phyloP scores from a whole-genome alignment of 1,140 invertebrate species.

The Battus philenor region DNA sequence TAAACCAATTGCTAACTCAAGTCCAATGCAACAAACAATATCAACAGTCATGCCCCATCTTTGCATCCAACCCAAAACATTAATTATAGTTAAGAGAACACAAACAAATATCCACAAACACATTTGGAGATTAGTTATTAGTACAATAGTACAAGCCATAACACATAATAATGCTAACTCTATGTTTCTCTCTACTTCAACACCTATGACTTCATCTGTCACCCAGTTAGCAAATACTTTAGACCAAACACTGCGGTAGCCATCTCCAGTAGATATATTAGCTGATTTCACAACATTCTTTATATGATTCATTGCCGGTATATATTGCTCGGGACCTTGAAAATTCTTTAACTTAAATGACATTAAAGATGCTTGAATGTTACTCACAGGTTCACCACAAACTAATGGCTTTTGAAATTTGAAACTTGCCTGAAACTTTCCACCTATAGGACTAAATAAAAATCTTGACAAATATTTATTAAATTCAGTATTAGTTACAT shows the following conservation, averaged over 20 bases:
- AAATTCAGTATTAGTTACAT: constrained; percentile 76
- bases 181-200: constrained; percentile 88
- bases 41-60: constrained; percentile 90
- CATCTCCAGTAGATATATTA: constrained; percentile 78
- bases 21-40: constrained; percentile 88
- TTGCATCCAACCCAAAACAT: constrained; percentile 90
- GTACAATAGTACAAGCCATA: constrained; percentile 85
- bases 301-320: constrained; percentile 84
- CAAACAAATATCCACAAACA: constrained; percentile 88
- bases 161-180: constrained; percentile 87
- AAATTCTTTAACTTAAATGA: constrained; percentile 80
- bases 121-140: constrained; percentile 88
- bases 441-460: constrained; percentile 81
- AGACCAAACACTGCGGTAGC: constrained; percentile 81
- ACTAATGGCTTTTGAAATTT: constrained; percentile 77
- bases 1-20: constrained; percentile 90
- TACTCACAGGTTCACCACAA: constrained; percentile 78
- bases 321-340: constrained; percentile 79
- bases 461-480: constrained; percentile 81
- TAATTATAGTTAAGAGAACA: constrained; percentile 85
- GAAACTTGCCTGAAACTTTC: constrained; percentile 82
- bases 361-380: constrained; percentile 78
- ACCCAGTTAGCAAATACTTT: constrained; percentile 85
- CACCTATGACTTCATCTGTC: constrained; percentile 86
- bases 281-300: constrained; percentile 76